phyloP scores from a whole-genome alignment of 2,888 invertebrate species.

The Sclerodermus sp. region DNA sequence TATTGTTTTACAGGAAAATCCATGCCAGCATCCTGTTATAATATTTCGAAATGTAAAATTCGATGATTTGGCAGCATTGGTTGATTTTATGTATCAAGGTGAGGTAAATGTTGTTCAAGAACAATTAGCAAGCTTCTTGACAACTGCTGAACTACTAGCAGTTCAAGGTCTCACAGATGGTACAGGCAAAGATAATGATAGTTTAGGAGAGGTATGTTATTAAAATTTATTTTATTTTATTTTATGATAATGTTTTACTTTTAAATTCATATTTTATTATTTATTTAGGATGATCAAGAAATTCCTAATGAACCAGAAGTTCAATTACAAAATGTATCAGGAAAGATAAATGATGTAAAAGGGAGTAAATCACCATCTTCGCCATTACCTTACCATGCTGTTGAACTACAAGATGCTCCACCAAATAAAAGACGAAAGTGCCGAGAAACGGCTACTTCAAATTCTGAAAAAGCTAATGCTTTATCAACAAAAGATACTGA shows the following conservation, averaged over 20 bases:
- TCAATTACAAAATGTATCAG: slow-evolving; percentile 49
- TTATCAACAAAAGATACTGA: slow-evolving; percentile 43
- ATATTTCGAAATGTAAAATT: slow-evolving; percentile 79
- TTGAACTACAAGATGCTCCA: slow-evolving; percentile 48
- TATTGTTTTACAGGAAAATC: slow-evolving; percentile 68
- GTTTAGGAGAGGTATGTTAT: slow-evolving; percentile 43
- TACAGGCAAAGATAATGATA: slow-evolving; percentile 55
- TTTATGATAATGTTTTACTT: slow-evolving; percentile 1
- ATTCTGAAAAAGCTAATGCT: slow-evolving; percentile 42
- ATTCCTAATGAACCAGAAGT: slow-evolving; percentile 56
- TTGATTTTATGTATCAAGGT: slow-evolving; percentile 81
- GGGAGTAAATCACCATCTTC: slow-evolving; percentile 50
- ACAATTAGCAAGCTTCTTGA: slow-evolving; percentile 75
- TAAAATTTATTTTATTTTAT: neutral
- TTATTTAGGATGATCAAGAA: slow-evolving; percentile 50
- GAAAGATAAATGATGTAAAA: slow-evolving; percentile 43
- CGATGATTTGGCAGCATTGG: slow-evolving; percentile 75
- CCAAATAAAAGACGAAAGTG: slow-evolving; percentile 54
- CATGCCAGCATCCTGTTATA: slow-evolving; percentile 79
- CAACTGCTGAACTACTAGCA: slow-evolving; percentile 75
- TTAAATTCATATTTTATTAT: neutral
- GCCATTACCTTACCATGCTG: slow-evolving; percentile 45
- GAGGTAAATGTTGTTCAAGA: slow-evolving; percentile 82
- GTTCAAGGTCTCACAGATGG: slow-evolving; percentile 75
- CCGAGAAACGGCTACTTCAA: slow-evolving; percentile 44